phyloP scores from a whole-genome alignment of 92 coral and sea anemone genomes.

The Palythoa caribaeorum region DNA sequence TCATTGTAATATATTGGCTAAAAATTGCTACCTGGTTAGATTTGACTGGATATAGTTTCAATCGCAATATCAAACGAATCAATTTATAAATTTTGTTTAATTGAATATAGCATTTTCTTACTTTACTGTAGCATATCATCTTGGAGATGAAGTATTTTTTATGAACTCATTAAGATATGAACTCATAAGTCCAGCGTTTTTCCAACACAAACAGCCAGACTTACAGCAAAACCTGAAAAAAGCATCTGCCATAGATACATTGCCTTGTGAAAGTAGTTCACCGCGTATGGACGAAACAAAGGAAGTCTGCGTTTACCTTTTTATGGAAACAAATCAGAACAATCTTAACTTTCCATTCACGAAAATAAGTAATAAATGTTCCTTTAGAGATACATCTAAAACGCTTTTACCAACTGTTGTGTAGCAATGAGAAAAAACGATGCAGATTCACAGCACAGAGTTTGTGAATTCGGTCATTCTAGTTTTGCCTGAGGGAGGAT shows the following conservation, averaged over 20 bases:
- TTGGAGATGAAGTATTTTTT: too few species aligned
- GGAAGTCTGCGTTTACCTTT: conserved; percentile 5
- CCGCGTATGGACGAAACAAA: not conserved
- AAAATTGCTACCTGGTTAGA: too few species aligned
- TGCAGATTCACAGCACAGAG: conserved; percentile 28
- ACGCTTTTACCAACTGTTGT: not conserved
- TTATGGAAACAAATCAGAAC: conserved; percentile 11
- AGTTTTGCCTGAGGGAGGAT: conserved; percentile 37
- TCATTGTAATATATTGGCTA: too few species aligned
- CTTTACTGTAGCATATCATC: too few species aligned
- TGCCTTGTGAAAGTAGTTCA: not conserved
- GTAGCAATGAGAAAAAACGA: not conserved
- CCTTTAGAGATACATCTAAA: not conserved
- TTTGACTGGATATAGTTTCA: too few species aligned
- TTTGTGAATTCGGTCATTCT: not conserved
- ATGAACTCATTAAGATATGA: too few species aligned
- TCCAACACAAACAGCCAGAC: too few species aligned
- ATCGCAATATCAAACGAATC: too few species aligned
- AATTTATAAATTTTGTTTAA: too few species aligned
- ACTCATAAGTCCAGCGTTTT: too few species aligned
- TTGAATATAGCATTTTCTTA: too few species aligned
- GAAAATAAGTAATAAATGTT: not conserved
- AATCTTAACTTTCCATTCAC: not conserved
- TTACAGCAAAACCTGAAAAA: not conserved
- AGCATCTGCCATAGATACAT: not conserved